Base-by-base conservation (phyloP, 2,797 vertebrate species). In the Muscicapa comitata region DNA sequence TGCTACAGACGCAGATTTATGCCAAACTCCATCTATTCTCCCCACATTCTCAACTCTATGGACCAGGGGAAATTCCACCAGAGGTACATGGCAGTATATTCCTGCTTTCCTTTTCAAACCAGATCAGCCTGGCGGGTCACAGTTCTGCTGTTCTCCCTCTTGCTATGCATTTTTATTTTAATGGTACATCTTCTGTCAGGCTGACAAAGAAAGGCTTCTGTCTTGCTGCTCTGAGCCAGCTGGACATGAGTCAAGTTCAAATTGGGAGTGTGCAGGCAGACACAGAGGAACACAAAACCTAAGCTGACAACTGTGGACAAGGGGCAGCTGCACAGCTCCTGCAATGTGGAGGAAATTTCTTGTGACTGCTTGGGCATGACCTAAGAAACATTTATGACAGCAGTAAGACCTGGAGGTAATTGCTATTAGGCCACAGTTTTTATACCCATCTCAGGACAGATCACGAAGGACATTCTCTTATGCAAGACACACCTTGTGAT, bases 141-240 rank as follows among this genome's bases (percentile, higher is more conserved):
- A 78, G 70, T 43, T 83, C 68, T 48, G 47, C 90, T 75, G 35
- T 33, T 75, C 79, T 75, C 73, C 54, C 59, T 90, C 70, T 75
- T 91, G 91, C 85, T 72, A 74, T 54, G 90, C 85, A 55, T 90
- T 94, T 95, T 90, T 63, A 93, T 93, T 95, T 93, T 68, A 95
- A 86, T 72, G 94, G 79, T 62, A 91, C 79, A 84, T 93, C 84
- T 95, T 94, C 88, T 88, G 88, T 93, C 76, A 91, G 76, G 61
- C 70, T 84, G 85, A 96, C 79, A 94, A 84, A 94, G 93, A 94
- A 86, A 61, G 75, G 93, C 91, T 95, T 94, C 93, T 95, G 87
- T 90, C 82, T 95, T 95, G 76, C 58, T 75, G 62, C 85, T 90
- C 85, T 78, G 47, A 93, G 95, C 82, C 96, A 96, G 91, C 76